Evolutionary conservation across 2,113 vertebrate species (phyloP), one percentile per base, ranked within the genome.

Genomic region (Hypocryptadius cinnamomeus): DNA sequence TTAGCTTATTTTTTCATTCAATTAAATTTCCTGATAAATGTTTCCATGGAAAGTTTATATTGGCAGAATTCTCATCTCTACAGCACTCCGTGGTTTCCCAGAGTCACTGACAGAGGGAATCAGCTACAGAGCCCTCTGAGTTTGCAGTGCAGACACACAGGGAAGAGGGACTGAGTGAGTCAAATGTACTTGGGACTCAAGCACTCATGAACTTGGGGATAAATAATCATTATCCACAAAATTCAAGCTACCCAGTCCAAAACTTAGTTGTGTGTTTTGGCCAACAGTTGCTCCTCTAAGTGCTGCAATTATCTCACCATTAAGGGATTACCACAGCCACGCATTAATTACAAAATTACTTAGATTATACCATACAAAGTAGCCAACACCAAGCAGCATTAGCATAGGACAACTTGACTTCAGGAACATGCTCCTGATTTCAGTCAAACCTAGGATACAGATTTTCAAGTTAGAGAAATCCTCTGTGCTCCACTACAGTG

Each of bases 141-240:
- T 51, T 40, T 27, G 8, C 6, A 11, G 20, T 15, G 70, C 4
- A 10, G 44, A 31, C 14, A 42, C 13, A 33, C 5, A 3, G 20
- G 44, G 30, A 11, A 28, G 8, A 44, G 5, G 3, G 37, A 66
- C 0, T 9, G 54, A 61, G 19, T 10, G 50, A 61, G 28, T 2
- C 27, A 60, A 64, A 25, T 0, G 1, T 8, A 24, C 7, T 3
- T 24, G 9, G 22, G 39, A 65, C 31, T 64, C 53, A 25, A 23
- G n/a, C 35, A 11, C 40, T 35, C 65, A 0, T 1, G 25, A 13
- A 47, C n/a, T 61, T 27, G 3, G 31, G 10, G 25, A 66, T 45
- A 86, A 89, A 57, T 12, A 22, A 53, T 17, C 1, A 6, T 35
- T 19, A 76, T n/a, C 24, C n/a, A 87, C 15, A 66, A 61, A 61